Evolutionary conservation across 2,888 invertebrate genomes (phyloP).

Genomic region (Itoplectis maculator): DNA sequence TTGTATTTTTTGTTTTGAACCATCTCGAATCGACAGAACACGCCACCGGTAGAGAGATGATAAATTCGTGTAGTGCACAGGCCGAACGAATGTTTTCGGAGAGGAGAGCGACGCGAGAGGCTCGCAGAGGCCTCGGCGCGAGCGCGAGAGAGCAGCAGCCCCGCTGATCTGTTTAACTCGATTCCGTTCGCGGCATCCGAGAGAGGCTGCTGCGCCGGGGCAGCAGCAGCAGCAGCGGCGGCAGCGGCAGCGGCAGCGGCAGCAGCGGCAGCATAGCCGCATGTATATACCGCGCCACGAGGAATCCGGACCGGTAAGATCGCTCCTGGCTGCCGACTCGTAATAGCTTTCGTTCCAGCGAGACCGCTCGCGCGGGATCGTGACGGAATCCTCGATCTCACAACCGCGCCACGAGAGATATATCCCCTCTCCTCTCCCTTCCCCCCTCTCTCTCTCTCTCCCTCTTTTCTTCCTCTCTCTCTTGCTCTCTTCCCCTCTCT

Average conservation of each 20-base stretch:
- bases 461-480: constrained; percentile 17
- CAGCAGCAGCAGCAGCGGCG: too few relatives aligned
- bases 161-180: constrained; percentile 64
- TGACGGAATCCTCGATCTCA: constrained; percentile 71
- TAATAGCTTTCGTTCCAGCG: constrained; percentile 71
- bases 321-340: constrained; percentile 69
- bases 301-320: constrained; percentile 72
- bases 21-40: constrained; percentile 4
- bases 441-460: neutral
- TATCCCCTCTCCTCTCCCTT: neutral
- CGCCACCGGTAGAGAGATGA: constrained; percentile 17
- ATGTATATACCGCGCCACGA: constrained; percentile 54
- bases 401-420: constrained; percentile 66
- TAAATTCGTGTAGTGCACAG: constrained; percentile 27
- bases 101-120: constrained; percentile 4
- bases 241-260: constrained; percentile 28
- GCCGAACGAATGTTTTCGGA: constrained; percentile 15
- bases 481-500: neutral
- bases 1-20: constrained; percentile 18
- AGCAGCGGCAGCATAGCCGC: neutral
- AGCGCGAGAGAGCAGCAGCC: constrained; percentile 38
- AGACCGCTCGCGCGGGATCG: constrained; percentile 67
- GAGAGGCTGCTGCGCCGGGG: constrained; percentile 21
- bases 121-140: constrained; percentile 33
- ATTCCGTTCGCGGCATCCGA: constrained; percentile 64